A percentile compares a stretch with the other conserved stretches of the same genome.
Conservation (phyloP, 2,113 vertebrate species). For the Drymodes brunneopygia region DNA sequence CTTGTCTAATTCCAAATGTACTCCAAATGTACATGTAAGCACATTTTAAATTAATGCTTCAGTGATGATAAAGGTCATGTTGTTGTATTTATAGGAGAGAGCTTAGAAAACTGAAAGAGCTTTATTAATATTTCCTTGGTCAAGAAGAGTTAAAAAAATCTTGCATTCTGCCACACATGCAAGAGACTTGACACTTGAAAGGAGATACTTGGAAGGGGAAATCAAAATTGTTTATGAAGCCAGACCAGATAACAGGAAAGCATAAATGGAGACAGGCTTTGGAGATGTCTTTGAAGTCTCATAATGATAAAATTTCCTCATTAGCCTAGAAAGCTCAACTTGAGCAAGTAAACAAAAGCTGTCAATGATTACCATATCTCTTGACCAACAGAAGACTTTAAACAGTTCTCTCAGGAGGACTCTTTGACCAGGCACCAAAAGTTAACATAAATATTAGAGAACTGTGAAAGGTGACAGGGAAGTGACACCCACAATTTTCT, state of each 20-base stretch:
- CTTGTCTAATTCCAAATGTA: not conserved
- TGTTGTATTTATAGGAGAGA: not conserved
- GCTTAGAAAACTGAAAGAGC: not conserved
- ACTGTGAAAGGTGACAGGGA: not conserved
- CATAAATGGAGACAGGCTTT: not conserved
- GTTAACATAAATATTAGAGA: not conserved
- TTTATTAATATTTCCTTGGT: not conserved
- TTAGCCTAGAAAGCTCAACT: not conserved
- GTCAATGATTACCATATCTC: not conserved
- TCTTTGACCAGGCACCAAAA: not conserved
- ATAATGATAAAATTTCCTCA: not conserved
- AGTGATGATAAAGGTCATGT: not conserved
- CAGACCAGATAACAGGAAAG: not conserved
- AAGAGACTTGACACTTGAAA: not conserved
- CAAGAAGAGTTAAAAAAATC: not conserved
- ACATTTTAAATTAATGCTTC: not conserved
- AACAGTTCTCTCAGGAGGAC: not conserved
- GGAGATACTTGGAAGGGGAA: not conserved
- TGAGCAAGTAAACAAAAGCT: not conserved
- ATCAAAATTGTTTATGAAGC: not conserved
- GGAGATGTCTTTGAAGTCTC: not conserved
- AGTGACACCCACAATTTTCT: not conserved
- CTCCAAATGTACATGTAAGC: not conserved
- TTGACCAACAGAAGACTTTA: accelerated
- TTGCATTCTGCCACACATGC: not conserved